Conservation (phyloP, 2,113 vertebrate genomes). For the Perognathus longimembris region DNA sequence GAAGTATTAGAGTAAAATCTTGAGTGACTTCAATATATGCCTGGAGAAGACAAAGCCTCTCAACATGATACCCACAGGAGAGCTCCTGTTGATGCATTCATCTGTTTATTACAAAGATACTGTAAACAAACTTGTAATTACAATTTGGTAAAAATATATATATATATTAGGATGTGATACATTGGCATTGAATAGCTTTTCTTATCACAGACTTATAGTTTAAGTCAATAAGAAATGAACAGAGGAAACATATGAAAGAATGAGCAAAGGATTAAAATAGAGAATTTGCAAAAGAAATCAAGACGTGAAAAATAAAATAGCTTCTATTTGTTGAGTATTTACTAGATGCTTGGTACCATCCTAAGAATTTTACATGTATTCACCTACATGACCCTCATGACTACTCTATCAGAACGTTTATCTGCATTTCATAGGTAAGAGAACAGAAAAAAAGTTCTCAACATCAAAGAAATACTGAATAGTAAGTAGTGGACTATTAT, state of each 20-base stretch:
- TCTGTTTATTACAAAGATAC: slow-evolving; percentile 31
- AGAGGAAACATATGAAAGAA: slow-evolving; percentile 8
- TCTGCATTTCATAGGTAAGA: neutral
- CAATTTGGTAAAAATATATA: neutral
- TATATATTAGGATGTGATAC: neutral
- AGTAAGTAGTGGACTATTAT: neutral
- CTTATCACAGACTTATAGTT: neutral
- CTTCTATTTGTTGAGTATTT: neutral
- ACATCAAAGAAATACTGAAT: neutral
- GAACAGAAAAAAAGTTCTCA: neutral
- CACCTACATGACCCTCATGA: neutral
- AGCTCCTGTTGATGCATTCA: neutral
- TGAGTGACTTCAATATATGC: neutral
- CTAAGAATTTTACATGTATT: neutral
- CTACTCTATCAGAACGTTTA: neutral
- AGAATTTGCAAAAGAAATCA: slow-evolving; percentile 30
- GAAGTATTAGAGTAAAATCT: neutral
- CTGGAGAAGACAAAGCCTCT: neutral
- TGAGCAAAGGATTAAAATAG: neutral
- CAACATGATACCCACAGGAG: slow-evolving; percentile 1
- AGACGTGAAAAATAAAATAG: neutral
- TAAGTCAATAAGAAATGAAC: neutral
- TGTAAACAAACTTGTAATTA: neutral
- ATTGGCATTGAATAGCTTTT: neutral
- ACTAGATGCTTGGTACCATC: neutral